Percentiles rank a stretch among this genome's conserved stretches.
These are phyloP conservation scores for Ibidorhyncha struthersii DNA, from an alignment of 2,113 vertebrate species.

Conservation along the genomic window DNA sequence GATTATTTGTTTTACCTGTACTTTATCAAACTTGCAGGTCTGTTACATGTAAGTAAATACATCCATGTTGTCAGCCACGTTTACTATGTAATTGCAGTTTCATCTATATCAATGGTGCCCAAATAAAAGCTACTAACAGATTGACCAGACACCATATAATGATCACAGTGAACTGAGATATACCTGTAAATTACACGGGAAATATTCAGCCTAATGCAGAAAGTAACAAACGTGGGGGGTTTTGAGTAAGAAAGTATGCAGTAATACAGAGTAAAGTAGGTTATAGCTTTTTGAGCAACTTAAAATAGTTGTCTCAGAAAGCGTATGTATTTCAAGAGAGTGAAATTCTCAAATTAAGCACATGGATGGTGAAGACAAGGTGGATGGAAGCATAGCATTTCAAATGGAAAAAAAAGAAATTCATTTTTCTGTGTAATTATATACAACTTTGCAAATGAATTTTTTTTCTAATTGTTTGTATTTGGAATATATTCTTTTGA, in stretches of 20 bases:
- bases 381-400: background rate
- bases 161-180: background rate
- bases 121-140: background rate
- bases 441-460: background rate
- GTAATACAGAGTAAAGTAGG: background rate
- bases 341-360: background rate
- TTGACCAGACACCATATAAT: background rate
- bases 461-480: background rate
- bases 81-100: background rate
- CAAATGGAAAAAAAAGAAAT: background rate
- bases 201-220: background rate
- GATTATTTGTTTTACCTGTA: background rate
- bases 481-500: background rate
- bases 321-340: background rate
- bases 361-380: background rate
- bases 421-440: background rate
- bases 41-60: fast-evolving
- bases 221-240: background rate
- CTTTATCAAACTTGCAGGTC: background rate
- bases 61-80: background rate
- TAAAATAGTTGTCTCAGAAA: background rate
- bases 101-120: fast-evolving
- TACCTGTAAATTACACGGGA: background rate
- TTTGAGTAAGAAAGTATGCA: background rate
- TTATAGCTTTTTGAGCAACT: background rate